phyloP scores from a whole-genome alignment of 2,113 vertebrate species.

The Rissa tridactyla region DNA sequence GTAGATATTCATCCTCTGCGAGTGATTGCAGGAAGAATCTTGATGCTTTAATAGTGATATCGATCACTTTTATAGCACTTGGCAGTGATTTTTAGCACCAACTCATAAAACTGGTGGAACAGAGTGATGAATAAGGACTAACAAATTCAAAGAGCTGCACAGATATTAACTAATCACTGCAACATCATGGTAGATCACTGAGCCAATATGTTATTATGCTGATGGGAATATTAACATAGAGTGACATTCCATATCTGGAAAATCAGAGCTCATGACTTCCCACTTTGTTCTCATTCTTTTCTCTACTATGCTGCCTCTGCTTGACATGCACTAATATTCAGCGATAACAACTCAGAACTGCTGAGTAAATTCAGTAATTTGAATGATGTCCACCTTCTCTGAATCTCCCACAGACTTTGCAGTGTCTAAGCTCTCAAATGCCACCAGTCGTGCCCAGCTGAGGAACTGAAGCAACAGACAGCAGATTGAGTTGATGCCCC shows the following conservation, averaged over 20 bases:
- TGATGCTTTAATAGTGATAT: constrained; percentile 14
- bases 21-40: constrained; percentile 16
- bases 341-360: background rate
- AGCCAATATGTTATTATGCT: background rate
- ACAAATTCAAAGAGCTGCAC: background rate
- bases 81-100: background rate
- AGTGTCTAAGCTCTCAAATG: background rate
- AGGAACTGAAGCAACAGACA: background rate
- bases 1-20: constrained; percentile 3
- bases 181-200: background rate
- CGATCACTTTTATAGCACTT: background rate
- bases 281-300: background rate
- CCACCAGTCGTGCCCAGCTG: background rate
- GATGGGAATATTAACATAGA: background rate
- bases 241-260: background rate
- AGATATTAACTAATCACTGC: constrained; percentile 11
- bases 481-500: background rate
- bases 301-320: background rate
- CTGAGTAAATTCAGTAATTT: background rate
- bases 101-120: background rate
- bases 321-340: background rate
- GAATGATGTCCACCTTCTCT: background rate
- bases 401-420: background rate
- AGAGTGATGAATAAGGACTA: background rate
- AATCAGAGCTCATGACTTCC: background rate